Evolutionary conservation across 2,113 vertebrate genomes (phyloP).

Genomic region (Ictalurus furcatus): DNA sequence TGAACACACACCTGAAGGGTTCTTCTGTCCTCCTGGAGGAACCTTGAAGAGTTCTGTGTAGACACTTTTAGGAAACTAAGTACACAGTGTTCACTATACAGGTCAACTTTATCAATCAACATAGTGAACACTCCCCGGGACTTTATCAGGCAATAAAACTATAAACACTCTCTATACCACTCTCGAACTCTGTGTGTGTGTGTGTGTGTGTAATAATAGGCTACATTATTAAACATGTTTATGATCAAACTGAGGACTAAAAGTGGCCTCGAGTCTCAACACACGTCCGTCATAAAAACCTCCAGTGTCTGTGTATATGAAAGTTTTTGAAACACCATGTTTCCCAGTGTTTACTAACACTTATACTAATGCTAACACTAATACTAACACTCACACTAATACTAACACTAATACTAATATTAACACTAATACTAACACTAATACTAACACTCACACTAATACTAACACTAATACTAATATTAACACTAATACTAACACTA

Average conservation of each 20-base stretch:
- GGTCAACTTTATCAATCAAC: neutral
- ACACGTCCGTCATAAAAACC: too few relatives aligned
- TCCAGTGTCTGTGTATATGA: too few relatives aligned
- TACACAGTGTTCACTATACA: too few relatives aligned
- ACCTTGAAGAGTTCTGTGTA: neutral
- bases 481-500: neutral
- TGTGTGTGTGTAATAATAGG: neutral
- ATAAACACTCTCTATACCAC: neutral
- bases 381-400: neutral
- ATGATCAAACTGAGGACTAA: too few relatives aligned
- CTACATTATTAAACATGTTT: too few relatives aligned
- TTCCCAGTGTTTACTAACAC: neutral
- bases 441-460: neutral
- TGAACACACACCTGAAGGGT: neutral
- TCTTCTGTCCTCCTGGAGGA: neutral
- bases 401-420: neutral
- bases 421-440: neutral
- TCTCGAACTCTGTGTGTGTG: neutral
- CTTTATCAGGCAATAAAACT: neutral
- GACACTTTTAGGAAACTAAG: neutral
- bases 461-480: neutral
- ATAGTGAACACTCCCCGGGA: neutral
- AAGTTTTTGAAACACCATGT: too few relatives aligned
- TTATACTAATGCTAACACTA: neutral
- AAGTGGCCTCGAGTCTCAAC: too few relatives aligned